phyloP scores from a whole-genome alignment of 2,888 invertebrate species.

The Hoplodrina blanda region DNA sequence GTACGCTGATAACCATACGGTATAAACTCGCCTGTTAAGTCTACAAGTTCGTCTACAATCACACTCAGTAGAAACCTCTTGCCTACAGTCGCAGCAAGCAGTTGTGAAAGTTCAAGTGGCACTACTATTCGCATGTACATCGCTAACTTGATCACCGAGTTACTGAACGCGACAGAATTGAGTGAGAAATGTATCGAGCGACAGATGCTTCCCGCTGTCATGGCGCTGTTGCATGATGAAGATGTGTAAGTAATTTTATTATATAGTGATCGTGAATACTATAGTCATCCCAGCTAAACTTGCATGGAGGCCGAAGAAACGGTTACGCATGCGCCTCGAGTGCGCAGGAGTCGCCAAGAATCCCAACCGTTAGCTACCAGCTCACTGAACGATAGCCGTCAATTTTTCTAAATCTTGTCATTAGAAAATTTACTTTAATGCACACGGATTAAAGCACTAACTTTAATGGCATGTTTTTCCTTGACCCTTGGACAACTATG shows the following conservation, averaged over 20 bases:
- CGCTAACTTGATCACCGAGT: conserved; percentile 75
- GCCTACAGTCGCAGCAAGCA: conserved; percentile 80
- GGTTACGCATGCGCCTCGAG: too few species aligned
- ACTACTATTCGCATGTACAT: conserved; percentile 78
- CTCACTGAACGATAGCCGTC: too few species aligned
- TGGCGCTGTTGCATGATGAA: conserved; percentile 80
- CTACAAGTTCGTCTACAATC: neutral
- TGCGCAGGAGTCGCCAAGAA: too few species aligned
- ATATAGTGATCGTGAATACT: neutral
- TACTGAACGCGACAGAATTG: conserved; percentile 74
- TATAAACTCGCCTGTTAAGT: neutral
- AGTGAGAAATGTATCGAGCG: conserved; percentile 77
- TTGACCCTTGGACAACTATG: too few species aligned
- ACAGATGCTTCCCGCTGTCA: conserved; percentile 80
- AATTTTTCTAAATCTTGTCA: too few species aligned
- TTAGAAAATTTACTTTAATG: too few species aligned
- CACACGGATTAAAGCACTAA: too few species aligned
- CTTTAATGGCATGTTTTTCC: too few species aligned
- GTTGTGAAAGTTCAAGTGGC: conserved; percentile 80
- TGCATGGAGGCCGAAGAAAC: too few species aligned
- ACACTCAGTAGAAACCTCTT: neutral
- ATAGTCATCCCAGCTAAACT: too few species aligned
- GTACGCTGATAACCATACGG: neutral
- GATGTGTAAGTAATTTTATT: conserved; percentile 81
- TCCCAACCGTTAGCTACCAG: too few species aligned